Percentiles rank a stretch among this genome's conserved stretches.
Conservation (phyloP, 2,888 invertebrate genomes). For the Cordylochernes scorpioides region DNA sequence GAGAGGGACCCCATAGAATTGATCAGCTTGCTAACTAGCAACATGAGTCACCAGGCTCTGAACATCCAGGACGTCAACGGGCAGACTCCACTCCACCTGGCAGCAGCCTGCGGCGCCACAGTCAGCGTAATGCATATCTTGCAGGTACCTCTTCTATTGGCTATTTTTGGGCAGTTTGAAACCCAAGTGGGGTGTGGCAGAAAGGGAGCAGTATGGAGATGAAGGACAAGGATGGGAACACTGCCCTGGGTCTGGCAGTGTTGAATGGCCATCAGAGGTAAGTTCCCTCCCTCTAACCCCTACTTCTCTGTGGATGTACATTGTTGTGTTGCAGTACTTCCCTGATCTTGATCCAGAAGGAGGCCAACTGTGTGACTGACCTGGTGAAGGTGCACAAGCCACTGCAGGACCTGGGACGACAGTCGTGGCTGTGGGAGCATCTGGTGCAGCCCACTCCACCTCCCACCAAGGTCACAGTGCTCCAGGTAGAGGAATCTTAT, state of each 20-base stretch:
- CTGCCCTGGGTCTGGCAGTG: constrained; percentile 25
- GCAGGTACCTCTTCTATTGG: constrained; percentile 13
- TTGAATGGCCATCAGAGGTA: constrained; percentile 23
- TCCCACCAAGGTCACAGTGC: constrained; percentile 9
- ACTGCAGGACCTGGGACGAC: constrained; percentile 8
- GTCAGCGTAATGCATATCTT: constrained; percentile 24
- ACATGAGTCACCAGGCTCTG: constrained; percentile 20
- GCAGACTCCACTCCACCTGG: constrained; percentile 11
- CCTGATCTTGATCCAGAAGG: constrained; percentile 22
- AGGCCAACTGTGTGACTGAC: constrained; percentile 19
- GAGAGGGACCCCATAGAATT: constrained; percentile 25
- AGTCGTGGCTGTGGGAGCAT: constrained; percentile 19
- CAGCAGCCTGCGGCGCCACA: constrained; percentile 23
- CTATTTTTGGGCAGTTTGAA: not conserved
- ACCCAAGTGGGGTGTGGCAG: constrained; percentile 7
- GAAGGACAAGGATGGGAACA: constrained; percentile 23
- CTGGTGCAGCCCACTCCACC: constrained; percentile 12
- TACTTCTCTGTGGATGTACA: not conserved
- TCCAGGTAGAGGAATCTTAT: too few relatives aligned
- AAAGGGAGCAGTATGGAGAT: constrained; percentile 18
- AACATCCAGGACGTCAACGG: constrained; percentile 21
- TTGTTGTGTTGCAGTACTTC: constrained; percentile 19
- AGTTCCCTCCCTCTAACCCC: constrained; percentile 4
- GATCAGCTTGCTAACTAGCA: constrained; percentile 20
- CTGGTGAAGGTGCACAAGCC: constrained; percentile 15